Evolutionary conservation across 2,888 invertebrate genomes (phyloP).

Genomic region (Drosophila limbata): DNA sequence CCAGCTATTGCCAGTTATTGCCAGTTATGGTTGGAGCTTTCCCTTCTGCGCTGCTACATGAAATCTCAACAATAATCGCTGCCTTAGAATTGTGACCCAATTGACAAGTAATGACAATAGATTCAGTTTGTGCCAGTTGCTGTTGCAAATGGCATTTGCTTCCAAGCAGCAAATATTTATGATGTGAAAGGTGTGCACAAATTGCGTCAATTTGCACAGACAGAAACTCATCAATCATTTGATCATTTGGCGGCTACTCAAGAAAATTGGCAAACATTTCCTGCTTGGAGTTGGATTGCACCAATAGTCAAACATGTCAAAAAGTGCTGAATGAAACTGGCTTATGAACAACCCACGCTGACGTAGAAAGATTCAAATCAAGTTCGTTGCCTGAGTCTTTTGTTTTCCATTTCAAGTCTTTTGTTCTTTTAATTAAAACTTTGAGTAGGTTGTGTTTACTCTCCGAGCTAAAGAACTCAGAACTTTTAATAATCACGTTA

Average conservation of each 20-base stretch:
- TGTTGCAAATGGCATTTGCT: constrained; percentile 29
- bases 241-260: constrained; percentile 35
- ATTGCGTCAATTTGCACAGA: constrained; percentile 67
- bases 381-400: constrained; percentile 64
- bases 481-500: constrained; percentile 6
- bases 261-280: constrained; percentile 63
- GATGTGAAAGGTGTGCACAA: constrained; percentile 55
- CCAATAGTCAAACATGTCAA: constrained; percentile 69
- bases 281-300: constrained; percentile 52
- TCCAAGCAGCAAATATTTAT: constrained; percentile 20
- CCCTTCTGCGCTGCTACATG: constrained; percentile 31
- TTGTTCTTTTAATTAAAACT: constrained; percentile 50
- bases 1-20: constrained; percentile 20
- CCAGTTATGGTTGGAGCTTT: constrained; percentile 32
- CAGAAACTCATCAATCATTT: constrained; percentile 51
- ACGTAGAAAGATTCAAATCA: constrained; percentile 29
- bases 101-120: constrained; percentile 60
- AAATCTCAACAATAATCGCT: constrained; percentile 33
- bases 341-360: constrained; percentile 38
- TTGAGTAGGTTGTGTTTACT: constrained; percentile 8
- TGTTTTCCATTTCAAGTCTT: constrained; percentile 35
- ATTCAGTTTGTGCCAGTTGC: constrained; percentile 41
- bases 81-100: constrained; percentile 53
- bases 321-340: constrained; percentile 22
- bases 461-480: constrained; percentile 1